Base-by-base conservation (phyloP, 1,140 invertebrate genomes). In the Aphelenchoides fujianensis region DNA sequence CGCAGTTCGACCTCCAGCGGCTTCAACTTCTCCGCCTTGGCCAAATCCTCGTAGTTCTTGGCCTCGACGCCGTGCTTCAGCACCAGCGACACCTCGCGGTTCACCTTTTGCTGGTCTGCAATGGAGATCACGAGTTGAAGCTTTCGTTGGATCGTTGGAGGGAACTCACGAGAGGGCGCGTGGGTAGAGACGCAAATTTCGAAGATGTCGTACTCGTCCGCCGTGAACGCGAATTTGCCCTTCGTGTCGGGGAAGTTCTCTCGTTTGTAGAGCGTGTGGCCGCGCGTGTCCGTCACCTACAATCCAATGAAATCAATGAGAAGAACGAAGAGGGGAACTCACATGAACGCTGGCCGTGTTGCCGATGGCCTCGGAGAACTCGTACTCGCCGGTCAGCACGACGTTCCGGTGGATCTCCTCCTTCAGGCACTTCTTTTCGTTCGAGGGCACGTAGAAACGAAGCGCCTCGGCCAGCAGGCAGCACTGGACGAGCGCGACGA, bases 1-100 rank as follows among this genome's bases (percentile, higher is more conserved):
- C 95, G 94, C 61, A 99, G 86, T 86, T 98, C 95, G 23, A 97
- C 90, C 89, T 99, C 97, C 77, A 99, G 89, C 1, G 97, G 96
- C 85, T 98, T 99, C 64, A 99, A 86, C 84, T 98, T 97, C 16
- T 93, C 92, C 53, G 94, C 95, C 88, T 83, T 83, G 28, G 82
- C 82, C 27, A 83, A 59, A 77, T 91, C 91, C 87, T 97, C 94
- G 87, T 98, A 98, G 84, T 89, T 94, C 85, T 97, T 98, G 28
- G 95, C 94, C 89, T 98, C 95, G 73, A 96, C 91, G 41, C 95
- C 95, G 86, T 92, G 91, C 87, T 97, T 98, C 61, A 93, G 90
- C 59, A 89, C 86, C 19, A 98, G 85, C 48, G 88, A 90, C 34
- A 98, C 89, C 87, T 98, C 94, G 85, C 96, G 92, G 55, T 89